Base-by-base conservation (phyloP, 2,113 vertebrate genomes). In the Turnix velox region DNA sequence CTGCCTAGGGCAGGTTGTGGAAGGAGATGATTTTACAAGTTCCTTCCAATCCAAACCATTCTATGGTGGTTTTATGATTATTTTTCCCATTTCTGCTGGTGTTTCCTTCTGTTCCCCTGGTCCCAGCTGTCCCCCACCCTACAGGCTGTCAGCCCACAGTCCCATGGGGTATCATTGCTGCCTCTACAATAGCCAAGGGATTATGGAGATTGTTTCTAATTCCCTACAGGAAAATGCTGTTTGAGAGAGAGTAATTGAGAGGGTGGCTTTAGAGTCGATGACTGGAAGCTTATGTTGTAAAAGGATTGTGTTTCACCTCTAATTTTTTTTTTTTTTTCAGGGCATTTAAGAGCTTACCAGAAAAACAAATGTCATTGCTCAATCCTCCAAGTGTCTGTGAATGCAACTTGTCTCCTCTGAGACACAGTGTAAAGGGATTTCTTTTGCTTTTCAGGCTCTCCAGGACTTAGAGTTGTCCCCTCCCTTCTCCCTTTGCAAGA, bases 261-360 rank as follows among this genome's bases (percentile, higher is more conserved):
- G 49, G 55, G 18, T 18, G 65, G 63, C 71, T 94, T 90, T 84
- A 14, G 88, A 75, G 48, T 10, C 20, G 5, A 74, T 57, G 66
- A 76, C 66, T 93, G 40, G 10, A 25, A 80, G 88, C 79, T 92
- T 42, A 13, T 76, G 72, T 46, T 82, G 94, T 83, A 55, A 76
- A 57, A 84, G 88, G 93, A 92, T 97, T 58, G 0, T n/a, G 45
- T 97, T 97, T 96, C 96, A 84, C 59, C 57, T 84, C 75, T n/a
- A n/a, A n/a, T n/a, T n/a, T n/a, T n/a, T n/a, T n/a, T n/a, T n/a
- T n/a, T n/a, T n/a, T n/a, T 92, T 92, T 82, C 89, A 88, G 93
- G 87, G 77, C 73, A 31, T 92, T 94, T 77, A 94, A 94, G 84
- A 78, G 92, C 86, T 90, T 90, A 96, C 77, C 89, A 97, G 88